phyloP scores from a whole-genome alignment of 2,113 vertebrate genomes.

The Dolichallabes microphthalmus region DNA sequence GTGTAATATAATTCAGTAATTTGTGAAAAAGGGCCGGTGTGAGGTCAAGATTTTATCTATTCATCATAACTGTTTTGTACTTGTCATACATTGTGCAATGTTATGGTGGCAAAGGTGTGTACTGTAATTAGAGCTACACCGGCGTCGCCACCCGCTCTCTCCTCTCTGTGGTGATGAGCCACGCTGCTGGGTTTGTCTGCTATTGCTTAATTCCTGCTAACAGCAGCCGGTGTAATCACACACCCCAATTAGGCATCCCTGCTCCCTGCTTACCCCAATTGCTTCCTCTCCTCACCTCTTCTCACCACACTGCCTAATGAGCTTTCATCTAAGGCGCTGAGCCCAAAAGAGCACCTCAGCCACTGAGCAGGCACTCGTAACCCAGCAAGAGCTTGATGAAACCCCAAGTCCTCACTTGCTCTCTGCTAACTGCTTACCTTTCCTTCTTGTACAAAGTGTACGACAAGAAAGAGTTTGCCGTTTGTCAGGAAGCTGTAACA shows the following conservation, averaged over 20 bases:
- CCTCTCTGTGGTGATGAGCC: constrained; percentile 87
- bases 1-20: neutral
- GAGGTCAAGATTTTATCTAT: neutral
- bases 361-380: constrained; percentile 89
- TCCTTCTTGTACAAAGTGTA: neutral
- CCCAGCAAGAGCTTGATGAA: constrained; percentile 56
- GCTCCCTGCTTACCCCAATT: constrained; percentile 88
- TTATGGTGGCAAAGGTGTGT: constrained; percentile 28
- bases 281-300: constrained; percentile 83
- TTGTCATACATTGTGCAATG: constrained; percentile 15
- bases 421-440: neutral
- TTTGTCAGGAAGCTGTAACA: constrained; percentile 4
- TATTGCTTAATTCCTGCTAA: constrained; percentile 96
- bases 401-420: neutral
- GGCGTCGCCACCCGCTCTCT: constrained; percentile 85
- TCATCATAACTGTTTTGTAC: neutral
- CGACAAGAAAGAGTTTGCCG: constrained; percentile 5
- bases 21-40: neutral
- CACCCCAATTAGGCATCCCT: constrained; percentile 95
- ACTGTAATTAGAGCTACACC: constrained; percentile 87
- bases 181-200: constrained; percentile 84
- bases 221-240: constrained; percentile 99
- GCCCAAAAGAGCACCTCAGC: constrained; percentile 87
- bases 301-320: constrained; percentile 96
- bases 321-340: constrained; percentile 87